Evolutionary conservation across 2,797 vertebrate species (phyloP).

Genomic region (Manis crassicaudata): DNA sequence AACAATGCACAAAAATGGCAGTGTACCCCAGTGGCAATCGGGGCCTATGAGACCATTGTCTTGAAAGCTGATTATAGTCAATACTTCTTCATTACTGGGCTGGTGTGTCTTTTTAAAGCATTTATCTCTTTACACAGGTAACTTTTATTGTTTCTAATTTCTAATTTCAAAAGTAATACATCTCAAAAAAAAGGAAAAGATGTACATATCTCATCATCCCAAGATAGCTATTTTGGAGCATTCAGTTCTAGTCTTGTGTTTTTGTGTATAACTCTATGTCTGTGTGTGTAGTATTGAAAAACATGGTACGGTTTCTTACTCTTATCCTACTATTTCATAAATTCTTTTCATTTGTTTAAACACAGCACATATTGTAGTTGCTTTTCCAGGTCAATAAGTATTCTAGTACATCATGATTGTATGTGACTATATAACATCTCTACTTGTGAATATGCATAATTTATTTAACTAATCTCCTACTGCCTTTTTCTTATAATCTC

Average conservation of each 20-base stretch:
- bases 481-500: slow-evolving; percentile 33
- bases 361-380: neutral
- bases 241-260: neutral
- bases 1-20: neutral
- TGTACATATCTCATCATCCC: neutral
- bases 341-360: neutral
- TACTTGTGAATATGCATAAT: neutral
- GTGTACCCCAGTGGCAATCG: neutral
- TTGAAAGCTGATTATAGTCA: neutral
- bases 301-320: neutral
- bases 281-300: neutral
- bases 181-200: neutral
- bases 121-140: neutral
- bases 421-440: slow-evolving; percentile 27
- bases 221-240: slow-evolving; percentile 31
- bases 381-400: slow-evolving; percentile 48
- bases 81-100: neutral
- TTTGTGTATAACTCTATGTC: neutral
- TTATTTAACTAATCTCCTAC: neutral
- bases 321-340: neutral
- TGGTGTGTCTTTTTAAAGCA: slow-evolving; percentile 38
- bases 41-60: neutral
- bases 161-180: slow-evolving; percentile 54
- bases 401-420: slow-evolving; percentile 12
- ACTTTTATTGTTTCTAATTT: slow-evolving; percentile 2